Percentiles rank a stretch among this genome's conserved stretches.
Evolutionary conservation across 2,797 vertebrate genomes (phyloP).

Genomic region (Sebastes miniatus): DNA sequence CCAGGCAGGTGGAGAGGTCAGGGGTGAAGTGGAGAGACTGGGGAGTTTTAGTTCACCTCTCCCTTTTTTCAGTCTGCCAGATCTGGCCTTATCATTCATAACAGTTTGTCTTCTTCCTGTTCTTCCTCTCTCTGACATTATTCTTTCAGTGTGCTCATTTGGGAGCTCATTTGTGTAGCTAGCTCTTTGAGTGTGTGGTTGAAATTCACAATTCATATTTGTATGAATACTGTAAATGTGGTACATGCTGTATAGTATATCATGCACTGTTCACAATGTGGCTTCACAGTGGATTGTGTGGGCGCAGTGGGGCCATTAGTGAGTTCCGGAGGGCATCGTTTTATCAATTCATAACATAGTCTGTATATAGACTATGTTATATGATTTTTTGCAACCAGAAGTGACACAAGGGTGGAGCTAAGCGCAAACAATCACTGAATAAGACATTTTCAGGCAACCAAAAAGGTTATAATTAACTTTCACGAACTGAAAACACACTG

Average conservation of each 20-base stretch:
- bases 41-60: conserved; percentile 19
- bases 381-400: too few relatives aligned
- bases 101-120: not conserved
- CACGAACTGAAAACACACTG: too few relatives aligned
- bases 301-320: not conserved
- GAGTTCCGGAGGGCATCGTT: not conserved
- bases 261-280: not conserved
- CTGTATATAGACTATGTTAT: too few relatives aligned
- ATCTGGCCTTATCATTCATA: not conserved
- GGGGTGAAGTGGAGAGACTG: conserved; percentile 45
- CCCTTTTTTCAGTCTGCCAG: conserved; percentile 2
- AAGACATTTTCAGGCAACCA: too few relatives aligned
- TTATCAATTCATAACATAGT: not conserved
- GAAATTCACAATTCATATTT: not conserved
- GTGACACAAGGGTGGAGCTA: too few relatives aligned
- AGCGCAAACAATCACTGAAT: too few relatives aligned
- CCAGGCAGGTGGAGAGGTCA: conserved; percentile 65
- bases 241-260: not conserved
- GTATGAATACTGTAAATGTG: not conserved
- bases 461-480: too few relatives aligned
- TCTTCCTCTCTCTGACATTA: not conserved
- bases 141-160: conserved; percentile 6
- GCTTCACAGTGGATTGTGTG: not conserved
- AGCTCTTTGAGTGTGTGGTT: not conserved
- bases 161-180: conserved; percentile 37